These are phyloP conservation scores for Suricata suricatta DNA, from an alignment of 2,113 vertebrate species.

Conservation along the genomic window DNA sequence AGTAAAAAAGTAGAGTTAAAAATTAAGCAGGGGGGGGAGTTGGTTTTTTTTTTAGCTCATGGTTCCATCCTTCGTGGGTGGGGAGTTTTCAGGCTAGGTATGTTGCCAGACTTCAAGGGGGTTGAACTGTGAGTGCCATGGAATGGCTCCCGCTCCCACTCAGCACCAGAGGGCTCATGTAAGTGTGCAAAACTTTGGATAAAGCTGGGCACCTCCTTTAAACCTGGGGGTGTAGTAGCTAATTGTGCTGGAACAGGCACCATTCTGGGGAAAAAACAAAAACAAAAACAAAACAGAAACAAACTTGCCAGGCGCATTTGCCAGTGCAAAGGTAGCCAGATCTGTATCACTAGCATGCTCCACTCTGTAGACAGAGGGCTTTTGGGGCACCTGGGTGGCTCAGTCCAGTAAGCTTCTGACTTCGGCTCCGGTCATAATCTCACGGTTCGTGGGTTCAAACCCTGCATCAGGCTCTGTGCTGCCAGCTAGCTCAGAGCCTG, in stretches of 20 bases:
- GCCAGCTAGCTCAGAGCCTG: too few species aligned
- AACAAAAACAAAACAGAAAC: background rate
- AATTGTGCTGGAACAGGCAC: background rate
- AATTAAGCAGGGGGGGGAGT: background rate
- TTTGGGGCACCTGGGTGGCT: background rate
- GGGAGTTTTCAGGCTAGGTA: background rate
- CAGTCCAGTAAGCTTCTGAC: too few species aligned
- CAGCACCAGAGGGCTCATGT: background rate
- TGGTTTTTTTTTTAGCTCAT: conserved; percentile 14
- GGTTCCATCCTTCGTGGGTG: background rate
- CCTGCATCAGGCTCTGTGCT: too few species aligned
- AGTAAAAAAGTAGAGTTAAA: background rate
- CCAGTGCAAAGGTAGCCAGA: background rate
- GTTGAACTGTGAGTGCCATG: background rate
- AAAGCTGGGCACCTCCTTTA: background rate
- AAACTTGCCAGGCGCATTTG: background rate
- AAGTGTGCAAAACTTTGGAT: background rate
- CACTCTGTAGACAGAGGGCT: background rate
- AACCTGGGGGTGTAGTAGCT: background rate
- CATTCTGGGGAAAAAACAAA: background rate
- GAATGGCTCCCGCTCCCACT: background rate
- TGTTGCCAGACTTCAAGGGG: background rate
- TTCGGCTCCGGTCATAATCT: too few species aligned
- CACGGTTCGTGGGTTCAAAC: too few species aligned
- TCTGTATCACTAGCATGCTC: background rate